These are phyloP conservation scores for Rhagoletis zephyria DNA, from an alignment of 1,140 invertebrate species.

Conservation along the genomic window DNA sequence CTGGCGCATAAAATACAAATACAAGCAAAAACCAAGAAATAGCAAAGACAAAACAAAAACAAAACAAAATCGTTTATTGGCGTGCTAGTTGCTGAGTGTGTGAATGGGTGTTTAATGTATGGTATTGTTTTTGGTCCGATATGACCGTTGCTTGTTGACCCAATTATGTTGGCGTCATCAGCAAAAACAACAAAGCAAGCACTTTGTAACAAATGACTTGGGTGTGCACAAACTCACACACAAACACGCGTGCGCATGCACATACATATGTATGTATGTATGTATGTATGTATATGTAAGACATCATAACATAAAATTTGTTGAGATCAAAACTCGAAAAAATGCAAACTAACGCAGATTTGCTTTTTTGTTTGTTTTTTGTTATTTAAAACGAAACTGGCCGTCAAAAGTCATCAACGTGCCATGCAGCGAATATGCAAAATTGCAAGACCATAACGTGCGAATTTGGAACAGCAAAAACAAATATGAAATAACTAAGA, in stretches of 20 bases:
- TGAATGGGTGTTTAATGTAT: slow-evolving; percentile 1
- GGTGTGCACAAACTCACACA: neutral
- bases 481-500: neutral
- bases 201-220: neutral
- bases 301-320: neutral
- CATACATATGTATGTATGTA: neutral
- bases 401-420: neutral
- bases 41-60: neutral
- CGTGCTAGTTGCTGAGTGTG: neutral
- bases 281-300: neutral
- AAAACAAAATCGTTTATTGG: neutral
- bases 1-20: neutral
- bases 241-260: neutral
- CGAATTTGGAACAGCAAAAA: neutral
- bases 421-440: slow-evolving; percentile 24
- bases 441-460: slow-evolving; percentile 5
- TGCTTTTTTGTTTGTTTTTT: neutral
- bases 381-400: neutral
- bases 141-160: slow-evolving; percentile 48
- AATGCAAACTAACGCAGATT: slow-evolving; percentile 10
- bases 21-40: neutral
- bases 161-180: slow-evolving; percentile 43
- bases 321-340: neutral
- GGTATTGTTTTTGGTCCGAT: neutral
- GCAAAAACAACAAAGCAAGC: slow-evolving; percentile 39